A percentile compares a stretch with the other conserved stretches of the same genome.
Evolutionary conservation across 2,113 vertebrate species (phyloP).

Genomic region (Pseudopipra pipra): DNA sequence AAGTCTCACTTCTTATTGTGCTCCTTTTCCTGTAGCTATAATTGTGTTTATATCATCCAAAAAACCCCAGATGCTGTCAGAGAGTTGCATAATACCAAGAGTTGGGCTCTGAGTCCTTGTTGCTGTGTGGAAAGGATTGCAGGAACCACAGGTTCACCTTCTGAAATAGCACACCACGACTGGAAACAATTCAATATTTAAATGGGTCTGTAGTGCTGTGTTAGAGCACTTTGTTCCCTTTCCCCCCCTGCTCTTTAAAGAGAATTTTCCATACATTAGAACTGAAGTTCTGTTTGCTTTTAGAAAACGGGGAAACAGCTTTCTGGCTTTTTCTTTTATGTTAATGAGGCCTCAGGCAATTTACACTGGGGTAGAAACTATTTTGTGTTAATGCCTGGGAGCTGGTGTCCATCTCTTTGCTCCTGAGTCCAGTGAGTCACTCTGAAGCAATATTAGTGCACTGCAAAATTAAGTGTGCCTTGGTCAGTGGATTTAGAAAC

Average conservation of each 20-base stretch:
- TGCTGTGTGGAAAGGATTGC: background rate
- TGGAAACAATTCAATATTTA: background rate
- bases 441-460: background rate
- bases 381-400: background rate
- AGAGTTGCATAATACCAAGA: background rate
- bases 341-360: background rate
- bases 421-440: background rate
- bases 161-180: background rate
- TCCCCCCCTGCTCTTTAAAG: background rate
- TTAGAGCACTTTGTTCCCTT: background rate
- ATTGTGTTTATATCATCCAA: background rate
- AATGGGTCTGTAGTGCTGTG: fast-evolving
- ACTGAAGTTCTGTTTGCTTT: slow-evolving; percentile 9
- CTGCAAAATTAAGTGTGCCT: background rate
- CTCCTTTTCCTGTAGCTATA: slow-evolving; percentile 19
- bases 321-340: background rate
- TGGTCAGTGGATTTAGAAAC: background rate
- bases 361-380: background rate
- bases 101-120: background rate
- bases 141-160: background rate
- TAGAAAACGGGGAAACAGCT: slow-evolving; percentile 23
- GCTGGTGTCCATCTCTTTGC: background rate
- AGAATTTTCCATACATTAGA: background rate
- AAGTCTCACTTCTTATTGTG: background rate
- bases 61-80: background rate